Evolutionary conservation across 30 jellyfish, hydroid and myxozoan species (phyloP), one percentile per base, ranked within the genome.

Genomic region (Chrysaora quinquecirrha): DNA sequence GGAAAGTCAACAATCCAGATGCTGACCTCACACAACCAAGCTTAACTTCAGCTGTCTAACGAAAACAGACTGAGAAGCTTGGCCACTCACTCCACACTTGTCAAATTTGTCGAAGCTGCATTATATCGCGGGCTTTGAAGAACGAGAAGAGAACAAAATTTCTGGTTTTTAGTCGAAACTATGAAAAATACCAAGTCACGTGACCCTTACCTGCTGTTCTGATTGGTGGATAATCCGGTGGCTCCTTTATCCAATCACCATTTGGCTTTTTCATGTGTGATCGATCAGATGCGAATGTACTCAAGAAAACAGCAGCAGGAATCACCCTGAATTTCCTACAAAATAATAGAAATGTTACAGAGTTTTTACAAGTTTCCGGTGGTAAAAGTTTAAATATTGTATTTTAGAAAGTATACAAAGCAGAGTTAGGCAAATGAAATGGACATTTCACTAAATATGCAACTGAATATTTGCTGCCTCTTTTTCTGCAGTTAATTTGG

Each of bases 211-310:
- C 95, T 33, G 92, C 89, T 0, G 97, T 82, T 64, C 97, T 68
- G 38, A 90, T 83, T 20, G 97, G 89, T 10, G 97, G 97, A 61
- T 90, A 90, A 27, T 81, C 86, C 0, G 97, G 97, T 32, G 97
- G 97, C 47, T 95, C 87, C 70, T 81, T 76, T 7, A 76, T 58
- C 89, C 92, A 90, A 69, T 81, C 82, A 23, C 97, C 97, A 32
- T 83, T 82, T 30, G 88, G 89, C 64, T 75, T 74, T 38, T 81
- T 81, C 97, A 90, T 90, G 68, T 90, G 97, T 20, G 97, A 90
- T 22, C 97, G 88, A 65, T 90, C 97, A 0, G 97, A 90, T 9
- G 97, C 97, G 61, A 90, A 90, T 19, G 89, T 77, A 72, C 60
- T 46, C 58, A 90, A 77, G 64, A 80, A 89, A 0, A 72, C 89